phyloP scores from a whole-genome alignment of 2,113 vertebrate species.

The Opisthocomus hoazin region DNA sequence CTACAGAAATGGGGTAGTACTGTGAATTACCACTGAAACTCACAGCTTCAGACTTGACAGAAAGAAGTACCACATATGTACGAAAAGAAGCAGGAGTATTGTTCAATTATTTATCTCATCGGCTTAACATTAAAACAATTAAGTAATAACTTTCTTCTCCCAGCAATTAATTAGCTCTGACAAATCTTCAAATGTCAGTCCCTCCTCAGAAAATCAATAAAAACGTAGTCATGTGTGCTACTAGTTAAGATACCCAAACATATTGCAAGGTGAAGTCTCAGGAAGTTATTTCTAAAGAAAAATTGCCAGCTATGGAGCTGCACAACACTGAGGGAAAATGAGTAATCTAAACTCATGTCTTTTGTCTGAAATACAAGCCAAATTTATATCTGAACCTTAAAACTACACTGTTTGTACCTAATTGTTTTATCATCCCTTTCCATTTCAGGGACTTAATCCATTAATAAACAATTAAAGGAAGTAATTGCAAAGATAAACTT shows the following conservation, averaged over 20 bases:
- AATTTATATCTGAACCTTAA: not conserved
- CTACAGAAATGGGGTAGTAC: not conserved
- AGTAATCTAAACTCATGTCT: not conserved
- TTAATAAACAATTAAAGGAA: not conserved
- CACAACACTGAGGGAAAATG: not conserved
- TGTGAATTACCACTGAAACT: not conserved
- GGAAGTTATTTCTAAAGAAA: not conserved
- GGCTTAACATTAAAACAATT: not conserved
- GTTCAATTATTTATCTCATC: not conserved
- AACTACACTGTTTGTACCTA: not conserved
- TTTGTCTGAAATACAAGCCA: not conserved
- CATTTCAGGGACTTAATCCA: not conserved
- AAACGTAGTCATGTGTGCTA: not conserved
- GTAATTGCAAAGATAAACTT: not conserved
- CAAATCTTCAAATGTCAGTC: not conserved
- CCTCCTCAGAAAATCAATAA: not conserved
- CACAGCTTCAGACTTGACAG: not conserved
- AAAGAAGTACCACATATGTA: not conserved
- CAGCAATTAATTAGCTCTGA: not conserved
- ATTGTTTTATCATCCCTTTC: not conserved
- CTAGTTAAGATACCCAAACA: not conserved
- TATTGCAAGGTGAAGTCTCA: not conserved
- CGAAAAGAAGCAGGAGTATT: not conserved
- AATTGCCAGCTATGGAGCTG: not conserved
- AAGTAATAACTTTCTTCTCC: not conserved